Evolutionary conservation across 1,140 invertebrate genomes (phyloP), one percentile per base, ranked within the genome.

Genomic region (Adoxophyes honmai): DNA sequence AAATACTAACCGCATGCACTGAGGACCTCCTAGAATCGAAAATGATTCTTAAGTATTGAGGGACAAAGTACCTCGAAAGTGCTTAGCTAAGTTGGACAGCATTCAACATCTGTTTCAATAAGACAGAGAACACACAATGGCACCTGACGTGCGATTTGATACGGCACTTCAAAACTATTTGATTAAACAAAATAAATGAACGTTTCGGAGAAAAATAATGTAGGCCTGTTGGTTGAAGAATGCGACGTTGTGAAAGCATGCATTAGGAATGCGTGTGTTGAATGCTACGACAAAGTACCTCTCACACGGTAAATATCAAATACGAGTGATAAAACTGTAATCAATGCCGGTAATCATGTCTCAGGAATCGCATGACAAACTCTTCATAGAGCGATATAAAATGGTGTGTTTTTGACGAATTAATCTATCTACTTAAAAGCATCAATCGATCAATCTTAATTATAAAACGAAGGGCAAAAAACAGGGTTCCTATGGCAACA

Each of bases 191-290:
- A 51, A 60, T 60, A 60, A 60, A 51, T 53, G 35, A 53, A 53
- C 8, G 16, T 21, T 55, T 57, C 57, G 62, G 61, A 65, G 75
- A 73, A 70, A 65, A 67, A 70, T 76, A 86, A 82, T 78, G 80
- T 83, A 82, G 75, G 64, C 79, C 70, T 77, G 82, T 78, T 55
- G 60, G 58, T 63, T 66, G 58, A 75, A 75, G 42, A 48, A 48
- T 48, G 42, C 18, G 8, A 48, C 42, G 42, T 48, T 28, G 15
- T 48, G 42, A 28, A 28, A 28, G 21, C 21, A 28, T 28, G 2
- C 2, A 3, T 3, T 3, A 28, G 6, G 21, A 28, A 28, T 28
- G 21, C 21, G 21, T 28, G 21, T 28, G 2, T 28, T 28, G n/a
- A n/a, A n/a, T n/a, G n/a, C n/a, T n/a, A n/a, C n/a, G n/a, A n/a